Evolutionary conservation across 2,113 vertebrate genomes (phyloP), one percentile per base, ranked within the genome.

Genomic region (Caranx melampygus): DNA sequence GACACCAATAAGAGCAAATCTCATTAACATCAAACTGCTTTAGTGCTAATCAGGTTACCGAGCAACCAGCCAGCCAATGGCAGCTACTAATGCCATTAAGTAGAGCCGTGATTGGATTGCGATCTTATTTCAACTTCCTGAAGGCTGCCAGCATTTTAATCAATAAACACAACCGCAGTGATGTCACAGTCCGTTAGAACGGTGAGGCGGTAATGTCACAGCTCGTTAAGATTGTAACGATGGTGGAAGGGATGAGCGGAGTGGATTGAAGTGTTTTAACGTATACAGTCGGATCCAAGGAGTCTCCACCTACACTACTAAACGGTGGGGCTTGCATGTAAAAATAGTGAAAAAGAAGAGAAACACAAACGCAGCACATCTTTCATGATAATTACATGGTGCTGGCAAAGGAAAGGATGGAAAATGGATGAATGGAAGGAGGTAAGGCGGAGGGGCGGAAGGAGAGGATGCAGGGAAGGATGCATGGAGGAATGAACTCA

Each of bases 1-100:
- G 92, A 93, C 92, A 92, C 91, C 92, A 92, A 91, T 93, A 92
- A 91, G 74, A 89, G 82, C 87, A 91, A 93, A 93, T 92, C 88
- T 89, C 87, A 93, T 93, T 85, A 91, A 87, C 92, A 93, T 93
- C 91, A 91, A 93, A 93, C 88, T 81, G 91, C 87, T 93, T 93
- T 87, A 85, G 73, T 78, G 37, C 88, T 92, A 93, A 93, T 93
- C 88, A 82, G 64, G 89, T 93, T 93, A 93, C 87, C 8, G 80
- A 89, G 92, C 89, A 88, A 93, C 87, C 88, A 84, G 82, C 72
- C 90, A 86, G 92, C 92, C 92, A 93, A 93, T 93, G 84, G 88
- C 81, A 87, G 88, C 92, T 91, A 78, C 89, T 93, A 93, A 93
- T 93, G 91, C 80, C 91, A 93, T 93, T 93, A 93, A 79, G 91